A percentile compares a stretch with the other conserved stretches of the same genome.
Evolutionary conservation across 2,797 vertebrate species (phyloP).

Genomic region (Pseudochirops cupreus): DNA sequence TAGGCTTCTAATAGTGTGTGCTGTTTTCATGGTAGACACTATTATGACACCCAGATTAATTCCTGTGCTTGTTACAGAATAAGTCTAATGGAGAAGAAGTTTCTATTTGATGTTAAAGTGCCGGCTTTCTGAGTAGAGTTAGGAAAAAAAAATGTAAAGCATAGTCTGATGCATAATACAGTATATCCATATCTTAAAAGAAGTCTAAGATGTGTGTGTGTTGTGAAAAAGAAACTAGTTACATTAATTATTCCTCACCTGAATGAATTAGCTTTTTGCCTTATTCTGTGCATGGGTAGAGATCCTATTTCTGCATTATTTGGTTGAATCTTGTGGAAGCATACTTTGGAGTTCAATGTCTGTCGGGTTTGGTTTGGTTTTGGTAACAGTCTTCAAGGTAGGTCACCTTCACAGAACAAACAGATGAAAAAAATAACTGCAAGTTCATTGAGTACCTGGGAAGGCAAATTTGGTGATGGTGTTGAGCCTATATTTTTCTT

Average conservation of each 20-base stretch:
- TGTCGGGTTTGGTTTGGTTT: slow-evolving; percentile 71
- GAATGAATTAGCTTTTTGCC: slow-evolving; percentile 92
- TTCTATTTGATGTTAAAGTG: slow-evolving; percentile 83
- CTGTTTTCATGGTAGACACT: slow-evolving; percentile 83
- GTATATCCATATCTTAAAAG: slow-evolving; percentile 85
- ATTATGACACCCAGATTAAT: slow-evolving; percentile 78
- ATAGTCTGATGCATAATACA: slow-evolving; percentile 84
- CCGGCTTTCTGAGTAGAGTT: slow-evolving; percentile 88
- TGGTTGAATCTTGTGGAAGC: slow-evolving; percentile 83
- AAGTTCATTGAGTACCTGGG: slow-evolving; percentile 67
- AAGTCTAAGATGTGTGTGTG: slow-evolving; percentile 88
- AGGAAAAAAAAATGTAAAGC: slow-evolving; percentile 86
- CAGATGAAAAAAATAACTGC: slow-evolving; percentile 44
- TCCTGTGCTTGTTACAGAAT: slow-evolving; percentile 80
- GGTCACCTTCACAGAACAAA: slow-evolving; percentile 77
- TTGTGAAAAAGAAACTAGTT: slow-evolving; percentile 88
- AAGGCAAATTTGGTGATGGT: slow-evolving; percentile 79
- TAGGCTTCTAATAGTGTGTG: slow-evolving; percentile 87
- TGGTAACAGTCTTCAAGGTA: slow-evolving; percentile 81
- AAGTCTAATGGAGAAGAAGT: slow-evolving; percentile 79
- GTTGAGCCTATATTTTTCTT: slow-evolving; percentile 84
- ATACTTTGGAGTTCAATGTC: slow-evolving; percentile 83
- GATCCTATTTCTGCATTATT: slow-evolving; percentile 90
- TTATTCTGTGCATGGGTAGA: slow-evolving; percentile 96
- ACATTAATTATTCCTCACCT: slow-evolving; percentile 86